Percentiles rank a stretch among this genome's conserved stretches.
Conservation (phyloP, 1,140 invertebrate species). For the Protaetia brevitarsis region DNA sequence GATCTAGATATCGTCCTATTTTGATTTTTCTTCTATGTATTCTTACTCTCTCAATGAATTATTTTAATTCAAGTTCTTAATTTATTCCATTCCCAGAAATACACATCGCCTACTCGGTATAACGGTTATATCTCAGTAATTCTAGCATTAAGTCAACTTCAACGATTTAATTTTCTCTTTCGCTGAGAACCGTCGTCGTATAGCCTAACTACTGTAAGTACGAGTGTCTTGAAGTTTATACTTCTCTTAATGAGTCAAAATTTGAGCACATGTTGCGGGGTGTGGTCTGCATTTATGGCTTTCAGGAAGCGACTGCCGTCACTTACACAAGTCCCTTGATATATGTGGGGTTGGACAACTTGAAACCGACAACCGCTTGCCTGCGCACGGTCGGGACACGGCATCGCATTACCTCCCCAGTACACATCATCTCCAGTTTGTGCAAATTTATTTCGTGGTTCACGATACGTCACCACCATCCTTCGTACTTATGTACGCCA, state of each 20-base stretch:
- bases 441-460: conserved; percentile 17
- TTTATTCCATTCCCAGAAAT: no score
- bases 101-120: no score
- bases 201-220: neutral
- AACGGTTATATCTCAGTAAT: no score
- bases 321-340: conserved; percentile 22
- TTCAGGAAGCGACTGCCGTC: conserved; percentile 22
- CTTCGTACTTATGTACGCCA: neutral
- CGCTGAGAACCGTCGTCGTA: neutral
- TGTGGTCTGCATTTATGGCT: conserved; percentile 24
- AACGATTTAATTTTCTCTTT: neutral
- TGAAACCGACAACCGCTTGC: conserved; percentile 14
- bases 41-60: no score
- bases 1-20: no score
- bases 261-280: conserved; percentile 24
- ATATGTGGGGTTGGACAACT: conserved; percentile 25
- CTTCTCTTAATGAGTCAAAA: conserved; percentile 26
- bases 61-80: no score
- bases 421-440: conserved; percentile 20
- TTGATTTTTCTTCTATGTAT: no score
- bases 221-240: conserved; percentile 5
- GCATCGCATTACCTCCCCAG: conserved; percentile 12
- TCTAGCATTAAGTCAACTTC: no score
- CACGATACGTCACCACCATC: conserved; percentile 11
- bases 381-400: neutral